A percentile compares a stretch with the other conserved stretches of the same genome.
phyloP scores from a whole-genome alignment of 2,888 invertebrate genomes.

The Callinectes sapidus region DNA sequence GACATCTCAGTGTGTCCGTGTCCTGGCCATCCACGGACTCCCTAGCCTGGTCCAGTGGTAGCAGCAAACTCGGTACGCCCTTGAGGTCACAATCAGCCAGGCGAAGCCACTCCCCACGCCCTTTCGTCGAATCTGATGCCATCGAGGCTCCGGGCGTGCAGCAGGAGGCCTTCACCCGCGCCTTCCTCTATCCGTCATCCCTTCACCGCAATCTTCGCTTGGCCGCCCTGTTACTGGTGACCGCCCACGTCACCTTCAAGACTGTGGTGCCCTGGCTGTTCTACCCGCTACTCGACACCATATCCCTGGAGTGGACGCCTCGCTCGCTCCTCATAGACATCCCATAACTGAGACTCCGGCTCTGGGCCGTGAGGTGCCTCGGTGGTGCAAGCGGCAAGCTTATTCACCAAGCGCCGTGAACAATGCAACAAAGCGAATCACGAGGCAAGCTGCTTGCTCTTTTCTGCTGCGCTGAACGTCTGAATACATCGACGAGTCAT shows the following conservation, averaged over 20 bases:
- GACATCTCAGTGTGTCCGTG: slow-evolving; percentile 34
- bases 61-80: slow-evolving; percentile 48
- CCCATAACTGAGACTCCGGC: background rate
- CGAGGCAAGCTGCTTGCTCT: background rate
- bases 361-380: background rate
- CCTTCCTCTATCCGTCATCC: slow-evolving; percentile 61
- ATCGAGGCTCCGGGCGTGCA: slow-evolving; percentile 58
- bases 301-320: slow-evolving; percentile 54
- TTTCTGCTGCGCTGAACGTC: background rate
- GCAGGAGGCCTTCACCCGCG: slow-evolving; percentile 66
- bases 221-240: slow-evolving; percentile 54
- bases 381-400: background rate
- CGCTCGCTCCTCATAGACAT: slow-evolving; percentile 44
- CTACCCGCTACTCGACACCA: slow-evolving; percentile 35
- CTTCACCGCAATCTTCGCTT: slow-evolving; percentile 60
- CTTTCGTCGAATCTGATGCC: slow-evolving; percentile 54
- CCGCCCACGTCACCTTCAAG: slow-evolving; percentile 56
- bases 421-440: background rate
- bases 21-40: slow-evolving; percentile 48
- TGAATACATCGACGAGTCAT: background rate
- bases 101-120: slow-evolving; percentile 57
- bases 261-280: slow-evolving; percentile 57
- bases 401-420: background rate
- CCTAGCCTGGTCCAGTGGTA: slow-evolving; percentile 23
- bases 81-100: background rate